These are phyloP conservation scores for Nicator chloris DNA, from an alignment of 2,113 vertebrate genomes.

Conservation along the genomic window DNA sequence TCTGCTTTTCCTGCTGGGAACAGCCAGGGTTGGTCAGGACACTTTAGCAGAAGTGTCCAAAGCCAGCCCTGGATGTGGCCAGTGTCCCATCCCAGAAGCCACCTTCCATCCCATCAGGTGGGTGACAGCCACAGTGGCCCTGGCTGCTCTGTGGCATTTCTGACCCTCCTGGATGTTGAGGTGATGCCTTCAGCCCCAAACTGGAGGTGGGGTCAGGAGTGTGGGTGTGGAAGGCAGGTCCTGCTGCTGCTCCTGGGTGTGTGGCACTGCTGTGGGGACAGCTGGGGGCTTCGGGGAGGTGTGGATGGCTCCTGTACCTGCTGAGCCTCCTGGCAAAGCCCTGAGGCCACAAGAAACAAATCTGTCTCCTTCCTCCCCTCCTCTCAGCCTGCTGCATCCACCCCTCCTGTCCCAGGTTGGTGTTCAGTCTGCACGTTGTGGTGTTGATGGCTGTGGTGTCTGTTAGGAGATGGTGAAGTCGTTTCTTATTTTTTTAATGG, in stretches of 20 bases:
- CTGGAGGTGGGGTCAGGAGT: rapidly evolving
- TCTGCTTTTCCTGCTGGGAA: neutral
- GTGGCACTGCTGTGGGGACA: neutral
- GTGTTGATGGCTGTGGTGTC: slow-evolving; percentile 32
- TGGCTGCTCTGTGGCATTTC: neutral
- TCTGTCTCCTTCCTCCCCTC: neutral
- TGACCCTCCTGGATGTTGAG: neutral
- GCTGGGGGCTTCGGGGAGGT: neutral
- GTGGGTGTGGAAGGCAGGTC: neutral
- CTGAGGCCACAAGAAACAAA: neutral
- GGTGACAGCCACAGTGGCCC: neutral
- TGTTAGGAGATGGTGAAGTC: slow-evolving; percentile 51
- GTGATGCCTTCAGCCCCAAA: neutral
- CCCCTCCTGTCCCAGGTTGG: neutral
- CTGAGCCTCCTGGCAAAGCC: neutral
- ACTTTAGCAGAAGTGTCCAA: neutral
- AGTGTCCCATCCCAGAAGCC: neutral
- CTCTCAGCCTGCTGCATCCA: neutral
- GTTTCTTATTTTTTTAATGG: slow-evolving; percentile 61
- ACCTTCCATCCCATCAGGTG: neutral
- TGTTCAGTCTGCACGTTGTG: slow-evolving; percentile 35
- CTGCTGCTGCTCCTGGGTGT: neutral
- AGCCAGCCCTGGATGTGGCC: neutral
- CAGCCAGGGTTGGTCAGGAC: neutral
- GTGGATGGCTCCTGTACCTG: neutral